phyloP scores from a whole-genome alignment of 2,888 invertebrate species.

The Drosophila tanythrix region DNA sequence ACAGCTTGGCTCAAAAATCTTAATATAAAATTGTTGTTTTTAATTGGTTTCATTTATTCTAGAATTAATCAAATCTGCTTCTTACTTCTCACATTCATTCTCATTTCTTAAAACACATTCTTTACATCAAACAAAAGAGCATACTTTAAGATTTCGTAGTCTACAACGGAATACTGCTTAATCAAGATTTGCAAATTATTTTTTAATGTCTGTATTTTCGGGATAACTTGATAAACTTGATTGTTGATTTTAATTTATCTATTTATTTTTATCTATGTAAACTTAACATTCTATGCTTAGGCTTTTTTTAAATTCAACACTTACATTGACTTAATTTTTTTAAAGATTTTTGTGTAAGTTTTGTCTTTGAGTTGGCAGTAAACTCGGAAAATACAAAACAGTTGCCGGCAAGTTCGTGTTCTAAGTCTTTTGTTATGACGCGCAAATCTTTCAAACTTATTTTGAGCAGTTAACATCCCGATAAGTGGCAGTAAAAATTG shows the following conservation, averaged over 20 bases:
- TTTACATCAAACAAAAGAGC: not conserved
- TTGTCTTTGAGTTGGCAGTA: slow-evolving; percentile 36
- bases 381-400: slow-evolving; percentile 23
- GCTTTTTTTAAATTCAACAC: not conserved
- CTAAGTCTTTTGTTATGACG: slow-evolving; percentile 75
- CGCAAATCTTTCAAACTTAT: slow-evolving; percentile 38
- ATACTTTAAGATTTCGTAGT: not conserved
- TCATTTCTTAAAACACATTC: not conserved
- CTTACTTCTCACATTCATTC: not conserved
- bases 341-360: slow-evolving; percentile 14
- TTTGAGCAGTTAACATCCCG: slow-evolving; percentile 55
- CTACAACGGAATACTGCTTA: not conserved
- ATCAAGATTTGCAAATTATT: not conserved
- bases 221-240: not conserved
- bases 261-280: not conserved
- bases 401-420: slow-evolving; percentile 63
- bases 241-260: not conserved
- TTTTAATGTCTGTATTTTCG: not conserved
- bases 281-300: not conserved
- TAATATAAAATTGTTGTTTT: no score
- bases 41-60: not conserved
- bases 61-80: not conserved
- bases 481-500: slow-evolving; percentile 58
- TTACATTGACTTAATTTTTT: not conserved
- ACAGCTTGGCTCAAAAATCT: not conserved